Percentiles rank a stretch among this genome's conserved stretches.
Evolutionary conservation across 2,113 vertebrate species (phyloP).

Genomic region (Aptenodytes patagonicus): DNA sequence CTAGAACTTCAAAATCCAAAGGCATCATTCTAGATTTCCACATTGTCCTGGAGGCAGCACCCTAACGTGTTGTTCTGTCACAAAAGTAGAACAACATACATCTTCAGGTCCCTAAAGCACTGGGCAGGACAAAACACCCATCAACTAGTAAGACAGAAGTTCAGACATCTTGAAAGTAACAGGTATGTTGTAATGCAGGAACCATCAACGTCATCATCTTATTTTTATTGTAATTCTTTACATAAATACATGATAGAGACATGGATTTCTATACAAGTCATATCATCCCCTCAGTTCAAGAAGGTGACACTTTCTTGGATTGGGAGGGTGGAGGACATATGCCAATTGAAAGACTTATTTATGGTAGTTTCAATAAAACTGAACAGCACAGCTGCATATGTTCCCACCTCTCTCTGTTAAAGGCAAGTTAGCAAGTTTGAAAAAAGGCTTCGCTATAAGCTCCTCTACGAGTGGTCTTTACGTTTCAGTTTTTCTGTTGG

Average conservation of each 20-base stretch:
- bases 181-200: background rate
- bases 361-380: background rate
- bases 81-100: background rate
- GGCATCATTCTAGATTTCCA: background rate
- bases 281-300: background rate
- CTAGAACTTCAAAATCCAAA: background rate
- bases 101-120: background rate
- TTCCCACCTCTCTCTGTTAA: background rate
- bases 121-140: background rate
- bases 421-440: background rate
- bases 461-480: background rate
- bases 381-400: background rate
- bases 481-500: background rate
- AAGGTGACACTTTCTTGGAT: background rate
- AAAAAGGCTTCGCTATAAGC: background rate
- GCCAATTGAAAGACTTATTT: background rate
- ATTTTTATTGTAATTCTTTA: background rate
- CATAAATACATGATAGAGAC: background rate
- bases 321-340: background rate
- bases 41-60: background rate
- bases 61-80: background rate
- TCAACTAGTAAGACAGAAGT: background rate
- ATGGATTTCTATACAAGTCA: background rate
- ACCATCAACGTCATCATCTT: background rate
- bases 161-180: background rate